Conservation (phyloP, 1,140 invertebrate species). For the Drosophila virilis region DNA sequence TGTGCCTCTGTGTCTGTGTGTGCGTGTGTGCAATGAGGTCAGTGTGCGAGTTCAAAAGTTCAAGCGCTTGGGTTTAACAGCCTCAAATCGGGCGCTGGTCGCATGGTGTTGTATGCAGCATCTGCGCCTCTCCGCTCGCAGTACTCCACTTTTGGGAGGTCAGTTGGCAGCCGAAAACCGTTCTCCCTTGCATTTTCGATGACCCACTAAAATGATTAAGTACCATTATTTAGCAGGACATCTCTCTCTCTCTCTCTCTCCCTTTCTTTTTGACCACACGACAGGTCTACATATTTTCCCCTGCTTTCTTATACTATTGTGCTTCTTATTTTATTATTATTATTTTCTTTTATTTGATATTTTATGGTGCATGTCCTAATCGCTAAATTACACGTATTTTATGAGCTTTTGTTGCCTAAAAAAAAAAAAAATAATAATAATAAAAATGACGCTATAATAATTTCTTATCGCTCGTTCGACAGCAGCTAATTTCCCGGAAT, state of each 20-base stretch:
- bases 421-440: background rate
- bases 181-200: constrained; percentile 21
- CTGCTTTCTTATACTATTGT: background rate
- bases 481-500: background rate
- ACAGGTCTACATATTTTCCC: constrained; percentile 6
- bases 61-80: constrained; percentile 56
- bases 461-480: constrained; percentile 1
- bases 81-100: constrained; percentile 29
- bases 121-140: background rate
- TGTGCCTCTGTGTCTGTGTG: constrained; percentile 1
- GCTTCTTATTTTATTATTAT: constrained; percentile 35
- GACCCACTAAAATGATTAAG: constrained; percentile 78
- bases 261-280: background rate
- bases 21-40: constrained; percentile 56
- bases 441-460: background rate
- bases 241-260: background rate
- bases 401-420: constrained; percentile 33
- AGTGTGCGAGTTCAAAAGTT: constrained; percentile 79
- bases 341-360: constrained; percentile 24
- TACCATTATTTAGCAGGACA: constrained; percentile 60
- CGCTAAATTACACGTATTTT: constrained; percentile 64
- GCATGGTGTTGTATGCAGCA: constrained; percentile 5
- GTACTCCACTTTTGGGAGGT: constrained; percentile 27
- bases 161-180: constrained; percentile 37
- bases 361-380: constrained; percentile 58